A percentile compares a stretch with the other conserved stretches of the same genome.
Evolutionary conservation across 2,888 invertebrate genomes (phyloP).

Genomic region (Nephrotoma appendiculata): DNA sequence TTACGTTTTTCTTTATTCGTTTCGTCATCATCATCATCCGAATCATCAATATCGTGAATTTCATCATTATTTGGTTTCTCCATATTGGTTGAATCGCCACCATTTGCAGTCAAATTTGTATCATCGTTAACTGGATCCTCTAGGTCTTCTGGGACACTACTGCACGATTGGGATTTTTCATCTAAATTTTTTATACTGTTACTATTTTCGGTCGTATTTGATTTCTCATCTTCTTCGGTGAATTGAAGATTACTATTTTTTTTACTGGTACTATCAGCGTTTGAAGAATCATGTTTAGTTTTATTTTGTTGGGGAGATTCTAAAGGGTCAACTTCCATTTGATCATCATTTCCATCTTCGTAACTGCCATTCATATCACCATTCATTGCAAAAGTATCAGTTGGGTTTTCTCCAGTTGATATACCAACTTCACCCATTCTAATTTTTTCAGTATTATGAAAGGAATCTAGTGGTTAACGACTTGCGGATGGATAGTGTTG

Average conservation of each 20-base stretch:
- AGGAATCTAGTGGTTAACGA: neutral
- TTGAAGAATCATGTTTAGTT: neutral
- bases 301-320: slow-evolving; percentile 9
- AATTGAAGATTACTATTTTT: neutral
- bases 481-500: neutral
- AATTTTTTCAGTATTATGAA: neutral
- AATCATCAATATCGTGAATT: slow-evolving; percentile 13
- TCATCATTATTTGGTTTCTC: slow-evolving; percentile 9
- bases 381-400: slow-evolving; percentile 20
- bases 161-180: slow-evolving; percentile 10
- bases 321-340: slow-evolving; percentile 16
- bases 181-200: slow-evolving; percentile 1
- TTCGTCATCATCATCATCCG: slow-evolving; percentile 12
- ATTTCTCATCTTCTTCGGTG: neutral
- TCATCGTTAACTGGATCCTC: slow-evolving; percentile 21
- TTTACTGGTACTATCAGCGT: neutral
- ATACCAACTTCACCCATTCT: slow-evolving; percentile 19
- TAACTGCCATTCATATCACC: slow-evolving; percentile 21
- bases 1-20: slow-evolving; percentile 4
- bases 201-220: neutral
- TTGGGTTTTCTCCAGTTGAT: slow-evolving; percentile 18
- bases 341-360: slow-evolving; percentile 14
- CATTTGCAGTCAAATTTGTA: slow-evolving; percentile 6
- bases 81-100: neutral
- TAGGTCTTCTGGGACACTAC: slow-evolving; percentile 14